Base-by-base conservation (phyloP, 1,140 invertebrate species). In the Scaptomyza pallida region DNA sequence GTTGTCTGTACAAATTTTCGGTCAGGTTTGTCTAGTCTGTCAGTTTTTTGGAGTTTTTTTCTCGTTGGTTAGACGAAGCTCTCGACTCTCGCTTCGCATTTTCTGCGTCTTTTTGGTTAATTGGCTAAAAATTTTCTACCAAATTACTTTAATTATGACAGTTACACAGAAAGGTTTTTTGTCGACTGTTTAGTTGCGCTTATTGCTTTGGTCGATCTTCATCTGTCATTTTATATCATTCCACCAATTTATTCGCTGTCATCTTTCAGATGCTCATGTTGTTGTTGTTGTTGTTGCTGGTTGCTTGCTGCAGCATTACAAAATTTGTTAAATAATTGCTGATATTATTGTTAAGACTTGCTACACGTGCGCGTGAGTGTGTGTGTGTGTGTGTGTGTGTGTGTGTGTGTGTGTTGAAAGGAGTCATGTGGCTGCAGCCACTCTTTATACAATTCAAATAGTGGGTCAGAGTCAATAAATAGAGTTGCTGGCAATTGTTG, bases 111-210 rank as follows among this genome's bases (percentile, higher is more conserved):
- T 89, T 89, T 79, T 86, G 82, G 85, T 89, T 90, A 90, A 90
- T 90, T 90, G 88, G 82, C 82, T 90, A 89, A 90, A 88, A 85
- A 85, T 90, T 88, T 90, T 90, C 88, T 90, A 90, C 88, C 79
- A 90, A 90, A 90, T 90, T 90, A 90, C 88, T 90, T 90, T 90
- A 90, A 90, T 90, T 90, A 89, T 88, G 73, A 82, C 82, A 89
- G 81, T 89, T 85, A 85, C 73, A 86, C 83, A 78, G 83, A 55
- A 50, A 41, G 33, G 26, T 30, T n/a, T 30, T 69, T 30, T 30
- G 26, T 79, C 63, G 43, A 47, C 67, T 75, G 16, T 75, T 76
- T 81, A 76, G 67, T 59, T 75, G 77, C 80, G 79, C 79, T 83
- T 78, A 75, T 72, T 75, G 61, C 70, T 54, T 47, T 41, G 33